phyloP scores from a whole-genome alignment of 2,113 vertebrate species.

The Poeciliopsis retropinna region DNA sequence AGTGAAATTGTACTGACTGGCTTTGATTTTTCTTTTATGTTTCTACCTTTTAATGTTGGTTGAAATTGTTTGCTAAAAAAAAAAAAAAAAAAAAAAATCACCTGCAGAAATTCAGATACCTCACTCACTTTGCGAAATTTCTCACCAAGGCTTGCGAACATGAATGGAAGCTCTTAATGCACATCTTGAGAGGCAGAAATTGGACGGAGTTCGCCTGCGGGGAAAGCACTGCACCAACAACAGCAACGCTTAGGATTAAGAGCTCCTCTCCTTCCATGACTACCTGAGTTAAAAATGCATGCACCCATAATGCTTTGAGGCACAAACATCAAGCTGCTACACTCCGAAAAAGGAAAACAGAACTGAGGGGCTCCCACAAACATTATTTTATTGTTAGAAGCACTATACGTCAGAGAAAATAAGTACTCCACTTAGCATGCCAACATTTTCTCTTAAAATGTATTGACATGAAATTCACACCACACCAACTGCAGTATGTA shows the following conservation, averaged over 20 bases:
- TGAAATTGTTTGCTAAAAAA: neutral
- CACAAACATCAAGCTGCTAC: conserved; percentile 50
- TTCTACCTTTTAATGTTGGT: conserved; percentile 2
- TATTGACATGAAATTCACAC: neutral
- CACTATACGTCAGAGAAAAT: neutral
- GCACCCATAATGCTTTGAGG: conserved; percentile 23
- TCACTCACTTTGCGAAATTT: conserved; percentile 1
- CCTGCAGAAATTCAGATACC: conserved; percentile 1
- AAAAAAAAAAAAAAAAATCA: conserved; percentile 9
- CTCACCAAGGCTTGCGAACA: conserved; percentile 1
- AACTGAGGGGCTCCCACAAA: conserved; percentile 7
- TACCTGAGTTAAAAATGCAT: conserved; percentile 59
- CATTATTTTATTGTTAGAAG: neutral
- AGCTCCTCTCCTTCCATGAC: conserved; percentile 18
- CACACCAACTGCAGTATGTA: too few species aligned
- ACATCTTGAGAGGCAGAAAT: conserved; percentile 20
- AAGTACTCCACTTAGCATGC: neutral
- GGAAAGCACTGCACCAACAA: conserved; percentile 11
- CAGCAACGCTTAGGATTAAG: conserved; percentile 23
- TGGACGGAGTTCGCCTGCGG: conserved; percentile 20
- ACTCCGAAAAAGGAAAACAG: conserved; percentile 26
- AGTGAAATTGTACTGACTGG: neutral
- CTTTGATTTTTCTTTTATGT: conserved; percentile 31
- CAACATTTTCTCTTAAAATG: neutral
- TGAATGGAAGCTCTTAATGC: conserved; percentile 35